phyloP scores from a whole-genome alignment of 2,888 invertebrate genomes.

The Clanis bilineata region DNA sequence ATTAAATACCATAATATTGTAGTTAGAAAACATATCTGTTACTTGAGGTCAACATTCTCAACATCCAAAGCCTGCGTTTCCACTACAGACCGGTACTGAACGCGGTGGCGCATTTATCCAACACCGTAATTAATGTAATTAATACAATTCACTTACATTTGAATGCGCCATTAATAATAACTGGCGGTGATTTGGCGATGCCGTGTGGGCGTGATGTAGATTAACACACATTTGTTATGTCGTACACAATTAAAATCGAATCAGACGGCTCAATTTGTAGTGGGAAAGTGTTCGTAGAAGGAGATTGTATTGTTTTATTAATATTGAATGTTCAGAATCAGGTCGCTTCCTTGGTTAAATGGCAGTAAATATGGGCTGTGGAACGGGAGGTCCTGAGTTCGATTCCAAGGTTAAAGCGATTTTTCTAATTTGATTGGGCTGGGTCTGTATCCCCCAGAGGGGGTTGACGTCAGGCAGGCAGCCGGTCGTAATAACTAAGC shows the following conservation, averaged over 20 bases:
- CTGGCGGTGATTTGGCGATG: not conserved
- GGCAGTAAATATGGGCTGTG: no score
- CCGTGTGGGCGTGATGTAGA: not conserved
- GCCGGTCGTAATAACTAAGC: no score
- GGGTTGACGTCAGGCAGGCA: no score
- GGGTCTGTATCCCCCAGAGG: no score
- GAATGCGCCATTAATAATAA: slow-evolving; percentile 42
- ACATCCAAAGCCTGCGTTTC: slow-evolving; percentile 8
- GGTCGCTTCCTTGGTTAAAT: no score
- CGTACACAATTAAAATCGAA: not conserved
- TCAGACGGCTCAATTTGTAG: not conserved
- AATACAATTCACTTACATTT: slow-evolving; percentile 47
- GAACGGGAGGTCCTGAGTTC: no score
- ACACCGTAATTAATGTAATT: slow-evolving; percentile 45
- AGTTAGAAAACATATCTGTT: slow-evolving; percentile 3
- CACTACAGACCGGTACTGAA: slow-evolving; percentile 20
- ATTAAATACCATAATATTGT: no score
- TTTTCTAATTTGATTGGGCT: no score
- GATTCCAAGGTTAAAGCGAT: no score
- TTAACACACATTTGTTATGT: slow-evolving; percentile 5
- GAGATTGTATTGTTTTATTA: not conserved
- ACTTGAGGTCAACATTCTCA: slow-evolving; percentile 8
- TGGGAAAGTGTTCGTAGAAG: not conserved
- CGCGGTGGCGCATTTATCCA: slow-evolving; percentile 40
- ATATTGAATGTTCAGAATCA: no score